Percentiles rank a stretch among this genome's conserved stretches.
These are phyloP conservation scores for Ophioninae sp. DNA, from an alignment of 2,888 invertebrate genomes.

Conservation along the genomic window DNA sequence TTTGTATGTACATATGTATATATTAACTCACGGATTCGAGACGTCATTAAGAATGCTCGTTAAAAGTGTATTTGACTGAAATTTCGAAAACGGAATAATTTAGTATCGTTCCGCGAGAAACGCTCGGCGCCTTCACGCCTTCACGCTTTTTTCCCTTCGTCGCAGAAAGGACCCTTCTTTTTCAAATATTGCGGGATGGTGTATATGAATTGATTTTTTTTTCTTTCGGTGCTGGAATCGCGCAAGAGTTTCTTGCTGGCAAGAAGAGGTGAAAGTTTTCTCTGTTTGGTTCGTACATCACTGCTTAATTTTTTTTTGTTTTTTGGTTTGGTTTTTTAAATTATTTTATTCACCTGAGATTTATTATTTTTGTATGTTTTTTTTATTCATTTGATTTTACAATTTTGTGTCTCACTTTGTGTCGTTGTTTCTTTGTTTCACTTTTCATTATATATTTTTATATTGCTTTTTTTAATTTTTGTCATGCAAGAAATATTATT, in stretches of 20 bases:
- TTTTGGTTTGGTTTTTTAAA: too few relatives aligned
- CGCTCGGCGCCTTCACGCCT: constrained; percentile 32
- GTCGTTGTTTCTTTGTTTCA: too few relatives aligned
- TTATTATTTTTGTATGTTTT: too few relatives aligned
- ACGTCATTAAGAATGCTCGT: constrained; percentile 30
- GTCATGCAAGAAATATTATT: too few relatives aligned
- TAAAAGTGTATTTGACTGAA: constrained; percentile 47
- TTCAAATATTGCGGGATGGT: not conserved
- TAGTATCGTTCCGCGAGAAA: constrained; percentile 21
- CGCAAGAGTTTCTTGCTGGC: constrained; percentile 59
- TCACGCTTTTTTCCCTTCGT: not conserved
- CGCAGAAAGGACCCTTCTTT: not conserved
- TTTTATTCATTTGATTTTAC: too few relatives aligned
- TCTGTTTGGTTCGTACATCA: not conserved
- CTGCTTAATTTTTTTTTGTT: too few relatives aligned
- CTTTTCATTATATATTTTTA: too few relatives aligned
- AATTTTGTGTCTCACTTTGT: too few relatives aligned
- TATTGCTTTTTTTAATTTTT: too few relatives aligned
- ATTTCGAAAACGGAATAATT: constrained; percentile 55
- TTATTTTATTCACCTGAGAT: too few relatives aligned
- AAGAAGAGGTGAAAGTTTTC: constrained; percentile 57
- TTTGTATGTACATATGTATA: not conserved
- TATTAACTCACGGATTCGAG: constrained; percentile 5
- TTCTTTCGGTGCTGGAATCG: constrained; percentile 49
- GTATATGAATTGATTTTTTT: constrained; percentile 6